Evolutionary conservation across 2,888 invertebrate species (phyloP).

Genomic region (Lordiphosa fenestrarum): DNA sequence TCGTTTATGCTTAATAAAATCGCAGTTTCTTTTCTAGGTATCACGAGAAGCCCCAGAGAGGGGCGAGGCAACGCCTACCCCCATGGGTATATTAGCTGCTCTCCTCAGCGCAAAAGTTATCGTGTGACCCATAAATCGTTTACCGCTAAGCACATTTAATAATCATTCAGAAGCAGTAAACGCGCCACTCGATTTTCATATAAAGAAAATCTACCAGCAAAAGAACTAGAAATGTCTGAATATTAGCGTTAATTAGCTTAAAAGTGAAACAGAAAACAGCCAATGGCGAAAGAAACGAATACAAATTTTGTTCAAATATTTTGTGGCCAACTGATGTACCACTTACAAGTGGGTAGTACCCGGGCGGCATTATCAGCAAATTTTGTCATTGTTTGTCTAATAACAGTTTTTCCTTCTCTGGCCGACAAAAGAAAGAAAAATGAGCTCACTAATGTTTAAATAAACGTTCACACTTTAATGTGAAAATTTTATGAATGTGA

Average conservation of each 20-base stretch:
- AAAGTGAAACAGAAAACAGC: constrained; percentile 15
- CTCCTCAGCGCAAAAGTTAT: not conserved
- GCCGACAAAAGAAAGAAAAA: constrained; percentile 6
- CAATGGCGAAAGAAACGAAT: constrained; percentile 7
- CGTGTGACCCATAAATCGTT: constrained; percentile 39
- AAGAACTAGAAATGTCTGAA: constrained; percentile 17
- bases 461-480: constrained; percentile 44
- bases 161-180: constrained; percentile 47
- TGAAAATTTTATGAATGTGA: constrained; percentile 40
- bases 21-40: constrained; percentile 9
- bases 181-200: constrained; percentile 4
- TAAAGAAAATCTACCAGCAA: constrained; percentile 7
- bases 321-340: constrained; percentile 18
- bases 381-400: constrained; percentile 17
- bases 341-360: constrained; percentile 16
- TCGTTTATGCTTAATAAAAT: constrained; percentile 19
- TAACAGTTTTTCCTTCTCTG: constrained; percentile 9
- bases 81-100: constrained; percentile 10
- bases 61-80: constrained; percentile 16
- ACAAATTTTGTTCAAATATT: constrained; percentile 17
- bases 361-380: constrained; percentile 6
- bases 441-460: constrained; percentile 16
- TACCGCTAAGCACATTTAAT: constrained; percentile 44
- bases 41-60: constrained; percentile 6
- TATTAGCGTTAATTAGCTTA: constrained; percentile 31